Conservation (phyloP, 2,888 invertebrate species). For the Lobophora halterata region DNA sequence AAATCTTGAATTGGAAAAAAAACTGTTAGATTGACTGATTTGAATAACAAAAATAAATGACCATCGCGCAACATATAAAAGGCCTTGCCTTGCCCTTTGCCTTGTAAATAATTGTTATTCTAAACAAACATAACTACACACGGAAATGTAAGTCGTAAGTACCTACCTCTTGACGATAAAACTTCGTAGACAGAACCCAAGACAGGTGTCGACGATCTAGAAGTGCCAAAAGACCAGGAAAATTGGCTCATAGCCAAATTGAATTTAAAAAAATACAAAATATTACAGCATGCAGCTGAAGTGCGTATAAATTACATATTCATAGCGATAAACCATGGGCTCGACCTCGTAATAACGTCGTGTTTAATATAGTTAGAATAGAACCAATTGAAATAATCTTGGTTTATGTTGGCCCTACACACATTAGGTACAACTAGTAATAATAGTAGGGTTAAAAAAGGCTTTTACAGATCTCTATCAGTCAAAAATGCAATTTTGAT, state of each 20-base stretch:
- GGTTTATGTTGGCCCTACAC: too few species aligned
- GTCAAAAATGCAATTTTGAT: too few species aligned
- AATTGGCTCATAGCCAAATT: conserved; percentile 60
- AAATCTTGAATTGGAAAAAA: too few species aligned
- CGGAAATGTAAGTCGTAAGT: conserved; percentile 24
- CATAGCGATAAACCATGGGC: conserved; percentile 23
- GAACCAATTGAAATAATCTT: conserved; percentile 18
- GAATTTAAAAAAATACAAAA: conserved; percentile 40
- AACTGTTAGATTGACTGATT: too few species aligned
- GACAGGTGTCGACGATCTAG: conserved; percentile 62
- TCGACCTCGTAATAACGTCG: conserved; percentile 24
- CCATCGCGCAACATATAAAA: conserved; percentile 15
- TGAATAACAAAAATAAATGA: conserved; percentile 13
- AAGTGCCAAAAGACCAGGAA: conserved; percentile 67
- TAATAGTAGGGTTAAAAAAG: too few species aligned
- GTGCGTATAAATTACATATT: conserved; percentile 31
- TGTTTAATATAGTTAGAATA: too few species aligned
- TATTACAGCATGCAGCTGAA: conserved; percentile 36
- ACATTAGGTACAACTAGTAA: too few species aligned
- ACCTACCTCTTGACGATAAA: conserved; percentile 32
- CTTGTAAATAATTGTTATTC: conserved; percentile 35
- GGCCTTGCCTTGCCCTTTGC: conserved; percentile 49
- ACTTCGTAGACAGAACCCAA: conserved; percentile 49
- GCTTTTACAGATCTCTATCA: too few species aligned
- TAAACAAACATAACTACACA: conserved; percentile 19